These are phyloP conservation scores for Clarias platycephalus DNA, from an alignment of 2,797 vertebrate species.

Conservation along the genomic window DNA sequence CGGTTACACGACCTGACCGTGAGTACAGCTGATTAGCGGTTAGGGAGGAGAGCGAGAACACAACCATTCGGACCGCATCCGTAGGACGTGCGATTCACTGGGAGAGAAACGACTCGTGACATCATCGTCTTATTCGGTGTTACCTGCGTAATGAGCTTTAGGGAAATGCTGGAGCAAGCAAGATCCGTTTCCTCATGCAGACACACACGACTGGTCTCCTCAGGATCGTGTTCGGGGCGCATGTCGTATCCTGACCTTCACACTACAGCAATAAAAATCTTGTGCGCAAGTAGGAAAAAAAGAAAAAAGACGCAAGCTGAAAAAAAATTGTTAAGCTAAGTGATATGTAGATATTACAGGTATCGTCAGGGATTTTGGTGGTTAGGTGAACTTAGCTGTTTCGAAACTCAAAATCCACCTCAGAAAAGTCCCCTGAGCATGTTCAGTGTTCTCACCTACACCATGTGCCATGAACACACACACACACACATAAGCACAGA, in stretches of 20 bases:
- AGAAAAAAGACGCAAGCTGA: neutral
- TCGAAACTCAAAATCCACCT: slow-evolving; percentile 18
- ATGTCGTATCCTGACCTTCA: neutral
- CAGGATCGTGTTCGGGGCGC: neutral
- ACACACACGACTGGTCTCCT: neutral
- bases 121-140: neutral
- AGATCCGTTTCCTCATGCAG: neutral
- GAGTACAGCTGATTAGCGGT: neutral
- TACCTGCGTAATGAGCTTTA: neutral
- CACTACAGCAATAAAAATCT: neutral
- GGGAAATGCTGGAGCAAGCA: neutral
- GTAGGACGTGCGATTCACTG: neutral
- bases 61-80: neutral
- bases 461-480: neutral
- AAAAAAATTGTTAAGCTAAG: neutral
- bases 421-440: slow-evolving; percentile 12
- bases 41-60: neutral
- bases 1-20: too few relatives aligned
- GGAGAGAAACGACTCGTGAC: slow-evolving; percentile 1
- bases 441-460: neutral
- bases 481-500: neutral
- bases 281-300: neutral
- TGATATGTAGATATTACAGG: slow-evolving; percentile 24
- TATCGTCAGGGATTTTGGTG: slow-evolving; percentile 16
- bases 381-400: slow-evolving; percentile 12